These are phyloP conservation scores for Pheucticus melanocephalus DNA, from an alignment of 2,113 vertebrate species.

Conservation along the genomic window DNA sequence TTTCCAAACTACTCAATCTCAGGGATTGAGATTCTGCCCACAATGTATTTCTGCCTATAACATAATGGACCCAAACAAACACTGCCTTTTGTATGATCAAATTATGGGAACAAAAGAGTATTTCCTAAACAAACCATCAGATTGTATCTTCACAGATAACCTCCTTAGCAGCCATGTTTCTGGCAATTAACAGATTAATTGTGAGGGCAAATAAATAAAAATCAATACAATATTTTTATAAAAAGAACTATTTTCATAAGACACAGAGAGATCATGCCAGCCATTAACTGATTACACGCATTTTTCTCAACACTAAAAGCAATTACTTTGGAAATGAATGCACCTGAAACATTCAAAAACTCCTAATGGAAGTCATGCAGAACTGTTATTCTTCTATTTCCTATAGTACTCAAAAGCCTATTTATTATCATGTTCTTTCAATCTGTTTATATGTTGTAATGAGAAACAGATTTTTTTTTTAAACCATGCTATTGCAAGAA, in stretches of 20 bases:
- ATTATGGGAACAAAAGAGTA: not conserved
- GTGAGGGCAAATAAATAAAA: not conserved
- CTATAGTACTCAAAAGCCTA: constrained; percentile 41
- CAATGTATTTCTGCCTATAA: not conserved
- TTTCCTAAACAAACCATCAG: not conserved
- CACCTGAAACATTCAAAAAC: not conserved
- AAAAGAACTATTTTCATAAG: not conserved
- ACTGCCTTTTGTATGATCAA: not conserved
- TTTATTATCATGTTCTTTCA: constrained; percentile 51
- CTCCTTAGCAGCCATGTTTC: not conserved
- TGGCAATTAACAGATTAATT: not conserved
- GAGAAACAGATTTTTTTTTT: constrained; percentile 60
- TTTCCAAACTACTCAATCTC: not conserved
- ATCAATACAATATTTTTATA: not conserved
- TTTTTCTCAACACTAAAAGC: not conserved
- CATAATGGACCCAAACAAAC: accelerated
- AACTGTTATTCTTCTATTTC: constrained; percentile 43
- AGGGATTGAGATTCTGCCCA: not conserved
- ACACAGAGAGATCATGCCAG: not conserved
- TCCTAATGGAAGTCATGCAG: not conserved
- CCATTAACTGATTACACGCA: not conserved
- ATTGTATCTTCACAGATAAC: not conserved
- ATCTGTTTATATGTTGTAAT: constrained; percentile 73
- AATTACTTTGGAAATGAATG: not conserved
- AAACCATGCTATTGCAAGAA: constrained; percentile 66